A percentile compares a stretch with the other conserved stretches of the same genome.
Conservation (phyloP, 2,113 vertebrate genomes). For the Alaudala cheleensis region DNA sequence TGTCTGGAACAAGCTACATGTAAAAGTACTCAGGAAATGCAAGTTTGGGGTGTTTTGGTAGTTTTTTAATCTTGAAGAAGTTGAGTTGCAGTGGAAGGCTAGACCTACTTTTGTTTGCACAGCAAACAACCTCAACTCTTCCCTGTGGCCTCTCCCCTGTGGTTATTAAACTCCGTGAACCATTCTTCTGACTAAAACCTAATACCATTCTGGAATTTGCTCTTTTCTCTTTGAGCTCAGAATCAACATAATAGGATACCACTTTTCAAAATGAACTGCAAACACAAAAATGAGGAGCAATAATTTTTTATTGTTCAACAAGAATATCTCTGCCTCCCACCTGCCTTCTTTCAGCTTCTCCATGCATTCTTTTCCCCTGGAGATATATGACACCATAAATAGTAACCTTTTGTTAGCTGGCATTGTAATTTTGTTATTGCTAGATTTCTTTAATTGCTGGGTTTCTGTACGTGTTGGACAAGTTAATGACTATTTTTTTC, state of each 20-base stretch:
- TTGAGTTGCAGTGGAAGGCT: not conserved
- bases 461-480: not conserved
- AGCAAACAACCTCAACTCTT: not conserved
- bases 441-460: not conserved
- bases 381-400: not conserved
- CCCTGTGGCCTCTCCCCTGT: not conserved
- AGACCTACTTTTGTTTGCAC: not conserved
- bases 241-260: not conserved
- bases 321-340: not conserved
- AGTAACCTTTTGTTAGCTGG: slow-evolving; percentile 7
- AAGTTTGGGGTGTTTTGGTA: not conserved
- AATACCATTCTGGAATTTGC: not conserved
- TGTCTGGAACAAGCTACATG: not conserved
- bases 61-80: not conserved
- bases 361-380: not conserved
- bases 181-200: not conserved
- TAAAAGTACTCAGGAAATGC: not conserved
- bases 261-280: not conserved
- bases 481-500: not conserved
- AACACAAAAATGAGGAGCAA: not conserved
- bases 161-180: not conserved
- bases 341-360: not conserved
- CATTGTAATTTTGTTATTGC: not conserved
- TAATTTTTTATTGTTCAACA: not conserved
- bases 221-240: slow-evolving; percentile 3